Evolutionary conservation across 2,113 vertebrate species (phyloP).

Genomic region (Noctilio leporinus): DNA sequence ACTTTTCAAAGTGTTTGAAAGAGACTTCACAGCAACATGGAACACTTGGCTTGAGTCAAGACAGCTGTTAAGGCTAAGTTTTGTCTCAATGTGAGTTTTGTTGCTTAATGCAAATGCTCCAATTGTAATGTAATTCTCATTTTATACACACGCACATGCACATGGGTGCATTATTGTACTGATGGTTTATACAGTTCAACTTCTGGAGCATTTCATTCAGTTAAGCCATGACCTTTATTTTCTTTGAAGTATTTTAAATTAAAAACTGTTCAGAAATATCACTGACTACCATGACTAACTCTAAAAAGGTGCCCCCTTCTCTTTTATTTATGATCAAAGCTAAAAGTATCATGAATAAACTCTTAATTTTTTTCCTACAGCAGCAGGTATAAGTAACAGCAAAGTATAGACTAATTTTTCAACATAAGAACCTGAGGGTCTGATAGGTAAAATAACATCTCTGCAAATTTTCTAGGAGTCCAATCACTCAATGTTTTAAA

Average conservation of each 20-base stretch:
- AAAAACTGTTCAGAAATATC: conserved; percentile 62
- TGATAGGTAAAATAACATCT: conserved; percentile 45
- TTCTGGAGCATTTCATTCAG: conserved; percentile 47
- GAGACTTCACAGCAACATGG: conserved; percentile 22
- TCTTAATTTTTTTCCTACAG: conserved; percentile 15
- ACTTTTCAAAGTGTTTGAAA: conserved; percentile 56
- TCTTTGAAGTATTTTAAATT: conserved; percentile 69
- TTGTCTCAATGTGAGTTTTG: conserved; percentile 48
- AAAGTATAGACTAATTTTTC: conserved; percentile 54
- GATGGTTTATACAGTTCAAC: conserved; percentile 38
- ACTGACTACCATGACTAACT: conserved; percentile 64
- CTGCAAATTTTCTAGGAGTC: conserved; percentile 34
- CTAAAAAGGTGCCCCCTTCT: conserved; percentile 59
- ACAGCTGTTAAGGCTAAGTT: neutral
- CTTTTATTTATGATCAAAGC: conserved; percentile 65
- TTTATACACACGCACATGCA: neutral
- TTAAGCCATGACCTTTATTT: conserved; percentile 54
- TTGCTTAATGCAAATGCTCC: conserved; percentile 52
- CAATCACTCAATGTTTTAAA: conserved; percentile 4
- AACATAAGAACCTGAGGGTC: conserved; percentile 55
- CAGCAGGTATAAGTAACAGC: conserved; percentile 55
- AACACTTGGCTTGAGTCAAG: conserved; percentile 63
- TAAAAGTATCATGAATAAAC: conserved; percentile 51
- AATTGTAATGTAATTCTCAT: conserved; percentile 35
- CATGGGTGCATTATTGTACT: neutral